Evolutionary conservation across 2,113 vertebrate genomes (phyloP).

Genomic region (Phalacrocorax brasilianus): DNA sequence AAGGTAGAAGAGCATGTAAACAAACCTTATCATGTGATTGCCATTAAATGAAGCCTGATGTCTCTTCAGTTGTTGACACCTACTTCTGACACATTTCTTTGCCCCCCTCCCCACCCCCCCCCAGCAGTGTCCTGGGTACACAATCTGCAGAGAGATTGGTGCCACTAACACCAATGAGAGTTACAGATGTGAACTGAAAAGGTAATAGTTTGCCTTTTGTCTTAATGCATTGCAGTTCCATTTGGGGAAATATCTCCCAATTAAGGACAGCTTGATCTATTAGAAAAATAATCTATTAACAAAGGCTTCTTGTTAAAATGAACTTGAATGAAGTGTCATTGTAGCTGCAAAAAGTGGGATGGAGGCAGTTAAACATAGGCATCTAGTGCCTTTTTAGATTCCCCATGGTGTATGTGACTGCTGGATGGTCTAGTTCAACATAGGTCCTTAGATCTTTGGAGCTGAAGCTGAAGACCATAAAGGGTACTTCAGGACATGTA

Average conservation of each 20-base stretch:
- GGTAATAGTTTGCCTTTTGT: background rate
- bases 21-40: background rate
- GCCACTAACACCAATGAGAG: background rate
- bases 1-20: background rate
- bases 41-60: background rate
- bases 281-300: background rate
- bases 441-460: background rate
- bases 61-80: background rate
- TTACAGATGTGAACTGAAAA: background rate
- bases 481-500: background rate
- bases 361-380: background rate
- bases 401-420: rapidly evolving
- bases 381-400: background rate
- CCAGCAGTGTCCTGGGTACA: background rate
- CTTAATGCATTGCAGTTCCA: background rate
- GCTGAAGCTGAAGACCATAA: background rate
- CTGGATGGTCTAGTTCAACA: background rate
- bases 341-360: background rate
- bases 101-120: no score
- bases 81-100: background rate
- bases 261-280: background rate
- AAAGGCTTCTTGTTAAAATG: background rate
- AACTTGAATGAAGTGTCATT: background rate
- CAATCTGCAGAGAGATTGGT: background rate
- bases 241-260: background rate